Evolutionary conservation across 2,113 vertebrate genomes (phyloP).

Genomic region (Bos indicus): DNA sequence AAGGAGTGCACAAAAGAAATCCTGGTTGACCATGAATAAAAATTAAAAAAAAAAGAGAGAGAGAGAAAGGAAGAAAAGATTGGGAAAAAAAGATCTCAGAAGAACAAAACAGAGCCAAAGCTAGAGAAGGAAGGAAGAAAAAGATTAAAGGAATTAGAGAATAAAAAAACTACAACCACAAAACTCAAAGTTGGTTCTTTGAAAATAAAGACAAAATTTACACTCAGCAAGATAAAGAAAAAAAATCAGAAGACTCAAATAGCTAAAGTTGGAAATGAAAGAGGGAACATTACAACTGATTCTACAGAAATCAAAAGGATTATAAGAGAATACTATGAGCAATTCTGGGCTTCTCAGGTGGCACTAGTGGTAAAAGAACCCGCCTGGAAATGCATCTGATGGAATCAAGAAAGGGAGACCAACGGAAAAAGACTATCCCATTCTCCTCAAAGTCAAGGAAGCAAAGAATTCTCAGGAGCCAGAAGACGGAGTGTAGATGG

Average conservation of each 20-base stretch:
- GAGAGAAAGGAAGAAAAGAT: neutral
- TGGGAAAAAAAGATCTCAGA: neutral
- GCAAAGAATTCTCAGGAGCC: neutral
- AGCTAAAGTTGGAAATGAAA: neutral
- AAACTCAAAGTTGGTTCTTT: neutral
- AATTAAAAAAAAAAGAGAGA: neutral
- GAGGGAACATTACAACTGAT: neutral
- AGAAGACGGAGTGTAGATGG: neutral
- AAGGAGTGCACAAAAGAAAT: neutral
- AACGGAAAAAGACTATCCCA: accelerated
- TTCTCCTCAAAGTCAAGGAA: neutral
- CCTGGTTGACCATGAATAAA: neutral
- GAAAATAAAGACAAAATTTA: neutral
- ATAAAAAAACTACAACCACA: neutral
- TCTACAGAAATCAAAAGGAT: neutral
- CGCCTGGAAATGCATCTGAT: neutral
- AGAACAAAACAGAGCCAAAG: neutral
- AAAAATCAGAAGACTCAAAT: neutral
- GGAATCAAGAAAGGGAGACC: neutral
- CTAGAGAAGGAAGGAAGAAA: neutral
- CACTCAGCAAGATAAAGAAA: neutral
- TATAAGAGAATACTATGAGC: neutral
- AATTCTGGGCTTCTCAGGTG: neutral
- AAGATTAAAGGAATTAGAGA: neutral
- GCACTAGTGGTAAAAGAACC: neutral